Evolutionary conservation across 2,888 invertebrate genomes (phyloP).

Genomic region (Ormyrus nitidulus): DNA sequence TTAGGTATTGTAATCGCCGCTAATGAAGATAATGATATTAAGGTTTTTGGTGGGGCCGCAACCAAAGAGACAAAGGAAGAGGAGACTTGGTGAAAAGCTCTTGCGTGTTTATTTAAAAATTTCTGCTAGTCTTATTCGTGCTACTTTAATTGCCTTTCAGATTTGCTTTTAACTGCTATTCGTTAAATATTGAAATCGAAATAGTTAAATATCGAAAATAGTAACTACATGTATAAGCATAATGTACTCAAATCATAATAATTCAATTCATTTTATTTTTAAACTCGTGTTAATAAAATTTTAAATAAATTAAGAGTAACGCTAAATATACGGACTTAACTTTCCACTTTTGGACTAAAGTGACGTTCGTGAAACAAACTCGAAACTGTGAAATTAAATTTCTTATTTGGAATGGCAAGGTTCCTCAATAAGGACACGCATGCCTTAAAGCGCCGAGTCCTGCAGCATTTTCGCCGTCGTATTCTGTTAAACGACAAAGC

Average conservation of each 20-base stretch:
- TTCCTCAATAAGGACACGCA: conserved; percentile 10
- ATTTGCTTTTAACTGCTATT: no score
- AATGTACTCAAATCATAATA: no score
- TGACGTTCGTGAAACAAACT: no score
- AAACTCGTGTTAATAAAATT: no score
- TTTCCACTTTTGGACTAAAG: no score
- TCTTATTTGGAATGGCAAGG: conserved; percentile 6
- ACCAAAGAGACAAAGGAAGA: conserved; percentile 64
- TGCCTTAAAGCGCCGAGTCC: conserved; percentile 21
- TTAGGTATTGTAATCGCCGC: conserved; percentile 74
- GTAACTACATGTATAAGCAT: no score
- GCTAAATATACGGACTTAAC: no score
- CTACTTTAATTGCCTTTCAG: neutral
- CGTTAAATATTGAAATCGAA: no score
- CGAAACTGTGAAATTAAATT: neutral
- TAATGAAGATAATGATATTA: conserved; percentile 75
- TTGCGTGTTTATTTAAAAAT: conserved; percentile 40
- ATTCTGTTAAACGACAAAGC: conserved; percentile 63
- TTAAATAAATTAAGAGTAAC: no score
- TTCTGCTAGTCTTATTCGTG: neutral
- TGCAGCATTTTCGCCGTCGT: conserved; percentile 17
- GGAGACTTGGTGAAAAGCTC: conserved; percentile 48
- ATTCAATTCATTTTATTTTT: no score
- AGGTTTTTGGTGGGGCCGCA: conserved; percentile 66
- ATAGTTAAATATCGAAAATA: no score